These are phyloP conservation scores for Tragelaphus strepsiceros DNA, from an alignment of 2,113 vertebrate genomes.

Conservation along the genomic window DNA sequence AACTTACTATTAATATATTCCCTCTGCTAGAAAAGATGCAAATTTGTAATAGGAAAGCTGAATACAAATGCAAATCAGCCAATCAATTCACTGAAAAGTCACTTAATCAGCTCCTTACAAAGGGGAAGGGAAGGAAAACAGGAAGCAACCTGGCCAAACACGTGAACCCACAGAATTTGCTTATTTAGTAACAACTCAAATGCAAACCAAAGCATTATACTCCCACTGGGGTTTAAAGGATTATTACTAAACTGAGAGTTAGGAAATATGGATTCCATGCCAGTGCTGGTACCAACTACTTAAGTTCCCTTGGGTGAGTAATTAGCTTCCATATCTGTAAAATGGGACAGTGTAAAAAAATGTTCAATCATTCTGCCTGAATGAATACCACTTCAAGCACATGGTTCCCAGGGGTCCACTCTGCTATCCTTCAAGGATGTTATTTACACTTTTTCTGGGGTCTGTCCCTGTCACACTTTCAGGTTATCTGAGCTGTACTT, in stretches of 20 bases:
- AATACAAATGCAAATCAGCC: neutral
- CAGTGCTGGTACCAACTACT: neutral
- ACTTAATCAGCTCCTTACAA: neutral
- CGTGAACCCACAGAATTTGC: neutral
- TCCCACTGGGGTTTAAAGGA: neutral
- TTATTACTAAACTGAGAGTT: neutral
- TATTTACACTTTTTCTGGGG: accelerated
- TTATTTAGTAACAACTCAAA: neutral
- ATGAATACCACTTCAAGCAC: neutral
- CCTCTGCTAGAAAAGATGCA: neutral
- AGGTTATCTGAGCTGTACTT: neutral
- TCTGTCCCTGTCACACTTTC: neutral
- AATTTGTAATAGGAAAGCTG: neutral
- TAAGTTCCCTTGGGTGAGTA: neutral
- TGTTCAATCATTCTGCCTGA: neutral
- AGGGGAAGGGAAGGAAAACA: neutral
- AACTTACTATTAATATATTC: neutral
- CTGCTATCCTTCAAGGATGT: too few species aligned
- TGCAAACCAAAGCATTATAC: neutral
- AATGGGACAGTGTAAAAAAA: neutral
- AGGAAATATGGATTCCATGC: neutral
- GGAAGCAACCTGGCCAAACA: neutral
- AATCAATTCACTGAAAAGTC: neutral
- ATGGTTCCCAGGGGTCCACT: too few species aligned
- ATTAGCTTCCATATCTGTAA: neutral